Evolutionary conservation across 2,113 vertebrate genomes (phyloP).

Genomic region (Ptilorrhoa leucosticta): DNA sequence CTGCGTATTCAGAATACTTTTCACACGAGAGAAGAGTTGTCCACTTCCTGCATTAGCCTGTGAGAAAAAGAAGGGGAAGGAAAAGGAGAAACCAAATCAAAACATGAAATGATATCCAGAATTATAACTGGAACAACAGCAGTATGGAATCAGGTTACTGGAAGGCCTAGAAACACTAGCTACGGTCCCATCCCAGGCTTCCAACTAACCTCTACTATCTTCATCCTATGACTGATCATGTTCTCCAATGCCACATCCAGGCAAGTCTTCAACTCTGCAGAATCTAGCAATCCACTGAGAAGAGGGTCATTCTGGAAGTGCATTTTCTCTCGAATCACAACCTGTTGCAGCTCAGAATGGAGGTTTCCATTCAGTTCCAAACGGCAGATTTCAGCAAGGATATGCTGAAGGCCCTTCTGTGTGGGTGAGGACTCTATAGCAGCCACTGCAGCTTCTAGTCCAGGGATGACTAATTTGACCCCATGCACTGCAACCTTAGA

Average conservation of each 20-base stretch:
- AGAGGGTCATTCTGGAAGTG: constrained; percentile 83
- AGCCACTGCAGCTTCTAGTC: constrained; percentile 52
- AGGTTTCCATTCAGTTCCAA: constrained; percentile 90
- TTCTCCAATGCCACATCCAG: constrained; percentile 87
- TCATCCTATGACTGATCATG: constrained; percentile 71
- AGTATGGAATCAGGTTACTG: not conserved
- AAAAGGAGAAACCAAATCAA: not conserved
- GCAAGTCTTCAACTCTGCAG: constrained; percentile 77
- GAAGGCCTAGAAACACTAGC: not conserved
- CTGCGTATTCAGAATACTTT: constrained; percentile 79
- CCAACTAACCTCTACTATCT: constrained; percentile 85
- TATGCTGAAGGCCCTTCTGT: constrained; percentile 74
- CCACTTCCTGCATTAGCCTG: constrained; percentile 85
- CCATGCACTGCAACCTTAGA: constrained; percentile 81
- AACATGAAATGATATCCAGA: not conserved
- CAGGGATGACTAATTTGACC: constrained; percentile 79
- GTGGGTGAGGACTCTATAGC: not conserved
- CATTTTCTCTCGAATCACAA: constrained; percentile 74
- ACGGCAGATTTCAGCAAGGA: constrained; percentile 80
- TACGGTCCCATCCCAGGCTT: not conserved
- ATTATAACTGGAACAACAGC: not conserved
- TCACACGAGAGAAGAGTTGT: constrained; percentile 77
- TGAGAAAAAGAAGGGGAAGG: not conserved
- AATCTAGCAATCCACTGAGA: constrained; percentile 80
- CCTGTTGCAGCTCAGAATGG: constrained; percentile 81